Percentiles rank a stretch among this genome's conserved stretches.
Evolutionary conservation across 2,797 vertebrate species (phyloP).

Genomic region (Simalia tracyae): DNA sequence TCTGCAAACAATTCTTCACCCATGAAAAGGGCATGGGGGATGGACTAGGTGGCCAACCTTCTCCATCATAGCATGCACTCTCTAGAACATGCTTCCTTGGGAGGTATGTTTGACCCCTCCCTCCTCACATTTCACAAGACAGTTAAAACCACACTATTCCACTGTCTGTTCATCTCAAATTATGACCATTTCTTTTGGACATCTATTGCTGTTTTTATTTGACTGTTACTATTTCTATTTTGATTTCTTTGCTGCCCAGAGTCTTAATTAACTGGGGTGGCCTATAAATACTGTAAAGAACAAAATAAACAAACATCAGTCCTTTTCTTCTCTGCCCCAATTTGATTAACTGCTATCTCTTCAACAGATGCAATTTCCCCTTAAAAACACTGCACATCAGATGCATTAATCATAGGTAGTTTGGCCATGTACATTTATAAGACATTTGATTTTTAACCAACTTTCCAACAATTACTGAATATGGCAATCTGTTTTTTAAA

Average conservation of each 20-base stretch:
- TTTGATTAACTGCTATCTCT: background rate
- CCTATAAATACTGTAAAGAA: background rate
- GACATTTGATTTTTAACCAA: background rate
- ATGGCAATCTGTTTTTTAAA: background rate
- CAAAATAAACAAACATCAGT: background rate
- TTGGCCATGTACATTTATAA: background rate
- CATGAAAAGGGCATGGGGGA: background rate
- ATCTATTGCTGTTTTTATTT: background rate
- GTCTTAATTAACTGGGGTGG: background rate
- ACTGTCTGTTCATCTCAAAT: background rate
- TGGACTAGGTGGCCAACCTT: background rate
- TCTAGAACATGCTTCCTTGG: background rate
- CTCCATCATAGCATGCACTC: background rate
- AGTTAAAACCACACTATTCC: background rate
- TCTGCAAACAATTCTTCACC: background rate
- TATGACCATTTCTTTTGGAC: background rate
- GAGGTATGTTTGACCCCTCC: background rate
- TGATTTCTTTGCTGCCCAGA: background rate
- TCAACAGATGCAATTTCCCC: background rate
- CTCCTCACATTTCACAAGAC: background rate
- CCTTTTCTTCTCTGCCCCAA: background rate
- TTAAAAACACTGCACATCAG: background rate
- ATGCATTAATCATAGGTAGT: background rate
- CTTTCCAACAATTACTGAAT: background rate
- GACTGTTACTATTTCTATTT: background rate